Evolutionary conservation across 2,113 vertebrate species (phyloP).

Genomic region (Uria lomvia): DNA sequence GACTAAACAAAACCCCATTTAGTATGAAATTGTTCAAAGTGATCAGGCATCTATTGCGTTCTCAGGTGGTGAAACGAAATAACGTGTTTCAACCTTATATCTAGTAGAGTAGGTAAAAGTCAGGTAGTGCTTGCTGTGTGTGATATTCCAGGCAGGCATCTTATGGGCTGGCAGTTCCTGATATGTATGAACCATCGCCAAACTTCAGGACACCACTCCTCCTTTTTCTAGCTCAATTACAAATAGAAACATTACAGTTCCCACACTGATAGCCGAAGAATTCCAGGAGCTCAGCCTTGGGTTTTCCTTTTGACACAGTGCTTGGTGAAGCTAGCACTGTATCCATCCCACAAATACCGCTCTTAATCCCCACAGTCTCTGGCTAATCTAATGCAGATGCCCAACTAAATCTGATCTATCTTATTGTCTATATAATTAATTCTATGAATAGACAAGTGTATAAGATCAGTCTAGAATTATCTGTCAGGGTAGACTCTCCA

Average conservation of each 20-base stretch:
- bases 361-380: not conserved
- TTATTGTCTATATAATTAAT: not conserved
- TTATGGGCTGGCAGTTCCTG: not conserved
- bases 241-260: not conserved
- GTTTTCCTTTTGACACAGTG: not conserved
- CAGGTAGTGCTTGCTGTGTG: not conserved
- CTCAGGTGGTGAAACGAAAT: not conserved
- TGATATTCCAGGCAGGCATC: not conserved
- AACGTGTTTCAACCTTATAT: not conserved
- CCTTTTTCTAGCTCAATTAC: not conserved
- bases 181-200: not conserved
- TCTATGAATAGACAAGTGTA: not conserved
- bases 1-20: not conserved
- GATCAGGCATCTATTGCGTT: not conserved
- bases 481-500: not conserved
- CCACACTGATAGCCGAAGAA: not conserved
- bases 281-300: not conserved
- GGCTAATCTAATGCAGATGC: not conserved
- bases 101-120: not conserved
- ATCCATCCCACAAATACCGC: not conserved
- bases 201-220: not conserved
- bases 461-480: not conserved
- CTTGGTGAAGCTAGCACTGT: not conserved
- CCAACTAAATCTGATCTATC: not conserved
- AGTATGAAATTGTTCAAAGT: not conserved